Conservation (phyloP, 2,797 vertebrate genomes). For the Limosa lapponica region DNA sequence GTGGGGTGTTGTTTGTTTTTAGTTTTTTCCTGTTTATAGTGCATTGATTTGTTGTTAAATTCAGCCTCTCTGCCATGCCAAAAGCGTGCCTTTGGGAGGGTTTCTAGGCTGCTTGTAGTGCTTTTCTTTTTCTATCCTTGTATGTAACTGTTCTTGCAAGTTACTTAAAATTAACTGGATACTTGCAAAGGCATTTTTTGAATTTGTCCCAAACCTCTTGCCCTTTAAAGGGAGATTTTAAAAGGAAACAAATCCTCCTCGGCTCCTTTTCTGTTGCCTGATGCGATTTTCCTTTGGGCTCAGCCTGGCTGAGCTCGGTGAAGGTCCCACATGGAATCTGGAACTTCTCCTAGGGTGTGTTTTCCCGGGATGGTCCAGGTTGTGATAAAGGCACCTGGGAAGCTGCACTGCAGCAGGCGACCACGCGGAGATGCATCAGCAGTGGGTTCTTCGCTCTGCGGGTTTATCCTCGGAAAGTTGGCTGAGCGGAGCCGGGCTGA, state of each 20-base stretch:
- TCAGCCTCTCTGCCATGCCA: slow-evolving; percentile 58
- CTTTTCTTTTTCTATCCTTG: slow-evolving; percentile 1
- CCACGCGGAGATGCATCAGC: neutral
- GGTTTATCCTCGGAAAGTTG: slow-evolving; percentile 15
- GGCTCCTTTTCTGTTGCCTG: neutral
- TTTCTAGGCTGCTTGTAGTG: slow-evolving; percentile 10
- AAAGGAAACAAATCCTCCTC: neutral
- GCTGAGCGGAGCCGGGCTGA: slow-evolving; percentile 40
- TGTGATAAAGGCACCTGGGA: neutral
- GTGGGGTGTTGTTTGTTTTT: slow-evolving; percentile 59
- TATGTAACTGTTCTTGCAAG: neutral
- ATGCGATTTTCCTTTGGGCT: neutral
- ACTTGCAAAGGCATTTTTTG: neutral
- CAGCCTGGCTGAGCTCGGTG: neutral
- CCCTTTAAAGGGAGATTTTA: neutral
- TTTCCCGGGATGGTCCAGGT: neutral
- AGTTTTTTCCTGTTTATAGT: slow-evolving; percentile 50
- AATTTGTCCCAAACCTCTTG: neutral
- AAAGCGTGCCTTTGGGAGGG: slow-evolving; percentile 56
- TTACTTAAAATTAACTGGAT: slow-evolving; percentile 22
- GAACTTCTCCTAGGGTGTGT: neutral
- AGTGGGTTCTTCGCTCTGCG: slow-evolving; percentile 36
- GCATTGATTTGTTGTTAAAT: slow-evolving; percentile 72
- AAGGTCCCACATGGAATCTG: neutral
- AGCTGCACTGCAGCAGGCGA: slow-evolving; percentile 7